Conservation (phyloP, 2,113 vertebrate species). For the Cinclus mexicanus region DNA sequence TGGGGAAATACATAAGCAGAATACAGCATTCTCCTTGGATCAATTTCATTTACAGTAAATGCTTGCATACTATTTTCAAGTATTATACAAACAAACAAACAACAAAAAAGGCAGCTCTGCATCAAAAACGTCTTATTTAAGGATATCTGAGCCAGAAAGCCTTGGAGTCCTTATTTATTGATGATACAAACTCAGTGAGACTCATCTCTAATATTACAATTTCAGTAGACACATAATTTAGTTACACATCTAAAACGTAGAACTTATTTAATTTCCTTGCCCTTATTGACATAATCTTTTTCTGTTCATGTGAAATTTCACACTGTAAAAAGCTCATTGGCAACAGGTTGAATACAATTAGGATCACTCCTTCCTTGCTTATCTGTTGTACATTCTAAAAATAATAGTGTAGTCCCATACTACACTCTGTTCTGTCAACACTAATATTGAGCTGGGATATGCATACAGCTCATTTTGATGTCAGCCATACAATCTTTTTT, state of each 20-base stretch:
- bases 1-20: not conserved
- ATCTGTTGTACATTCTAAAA: not conserved
- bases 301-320: not conserved
- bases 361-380: not conserved
- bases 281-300: not conserved
- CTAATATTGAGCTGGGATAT: not conserved
- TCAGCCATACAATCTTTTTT: not conserved
- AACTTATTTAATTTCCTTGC: not conserved
- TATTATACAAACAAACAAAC: not conserved
- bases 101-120: not conserved
- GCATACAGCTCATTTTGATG: not conserved
- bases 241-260: not conserved
- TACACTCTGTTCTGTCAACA: not conserved
- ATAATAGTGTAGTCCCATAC: not conserved
- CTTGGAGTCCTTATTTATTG: not conserved
- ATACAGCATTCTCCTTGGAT: not conserved
- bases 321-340: not conserved
- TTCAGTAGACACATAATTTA: not conserved
- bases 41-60: not conserved
- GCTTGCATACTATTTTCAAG: not conserved
- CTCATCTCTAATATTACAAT: not conserved
- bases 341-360: not conserved
- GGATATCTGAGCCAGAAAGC: not conserved
- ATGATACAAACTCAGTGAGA: not conserved
- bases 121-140: not conserved